A percentile compares a stretch with the other conserved stretches of the same genome.
phyloP scores from a whole-genome alignment of 1,140 invertebrate species.

The Cephus cinctus region DNA sequence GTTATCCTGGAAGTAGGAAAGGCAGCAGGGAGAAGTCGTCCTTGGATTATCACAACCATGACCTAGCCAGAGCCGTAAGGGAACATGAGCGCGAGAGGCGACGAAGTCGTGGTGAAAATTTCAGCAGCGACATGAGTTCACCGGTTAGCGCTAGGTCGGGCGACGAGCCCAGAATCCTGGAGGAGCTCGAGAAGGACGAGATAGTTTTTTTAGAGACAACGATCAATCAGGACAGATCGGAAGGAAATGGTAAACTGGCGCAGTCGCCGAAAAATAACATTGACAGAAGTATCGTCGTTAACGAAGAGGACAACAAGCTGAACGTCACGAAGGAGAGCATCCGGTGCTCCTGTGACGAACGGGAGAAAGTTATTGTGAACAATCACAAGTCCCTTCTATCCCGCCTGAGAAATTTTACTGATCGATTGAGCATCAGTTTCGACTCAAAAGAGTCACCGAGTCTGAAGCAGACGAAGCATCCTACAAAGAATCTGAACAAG shows the following conservation, averaged over 20 bases:
- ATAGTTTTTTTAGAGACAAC: slow-evolving; percentile 15
- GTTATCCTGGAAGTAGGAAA: slow-evolving; percentile 63
- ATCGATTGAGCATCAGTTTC: slow-evolving; percentile 48
- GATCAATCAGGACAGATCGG: slow-evolving; percentile 14
- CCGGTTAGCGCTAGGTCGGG: slow-evolving; percentile 41
- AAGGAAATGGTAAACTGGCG: slow-evolving; percentile 38
- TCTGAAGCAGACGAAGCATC: slow-evolving; percentile 31
- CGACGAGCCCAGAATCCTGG: slow-evolving; percentile 41
- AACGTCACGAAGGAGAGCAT: not conserved
- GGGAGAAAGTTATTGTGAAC: slow-evolving; percentile 16
- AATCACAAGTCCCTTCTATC: slow-evolving; percentile 47
- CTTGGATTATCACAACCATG: slow-evolving; percentile 49
- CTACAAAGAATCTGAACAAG: slow-evolving; percentile 35
- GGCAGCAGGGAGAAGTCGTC: slow-evolving; percentile 59
- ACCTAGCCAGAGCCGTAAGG: slow-evolving; percentile 42
- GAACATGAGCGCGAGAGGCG: slow-evolving; percentile 45
- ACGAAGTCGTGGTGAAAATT: slow-evolving; percentile 39
- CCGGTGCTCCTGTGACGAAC: slow-evolving; percentile 44
- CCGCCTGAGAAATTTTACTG: slow-evolving; percentile 45
- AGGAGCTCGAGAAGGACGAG: slow-evolving; percentile 42
- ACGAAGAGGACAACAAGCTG: not conserved
- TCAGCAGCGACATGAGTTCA: slow-evolving; percentile 45
- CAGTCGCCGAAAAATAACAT: slow-evolving; percentile 21
- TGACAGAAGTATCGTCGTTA: slow-evolving; percentile 18
- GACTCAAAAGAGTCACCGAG: slow-evolving; percentile 42